Base-by-base conservation (phyloP, 1,140 invertebrate genomes). In the Drosophila cardini region DNA sequence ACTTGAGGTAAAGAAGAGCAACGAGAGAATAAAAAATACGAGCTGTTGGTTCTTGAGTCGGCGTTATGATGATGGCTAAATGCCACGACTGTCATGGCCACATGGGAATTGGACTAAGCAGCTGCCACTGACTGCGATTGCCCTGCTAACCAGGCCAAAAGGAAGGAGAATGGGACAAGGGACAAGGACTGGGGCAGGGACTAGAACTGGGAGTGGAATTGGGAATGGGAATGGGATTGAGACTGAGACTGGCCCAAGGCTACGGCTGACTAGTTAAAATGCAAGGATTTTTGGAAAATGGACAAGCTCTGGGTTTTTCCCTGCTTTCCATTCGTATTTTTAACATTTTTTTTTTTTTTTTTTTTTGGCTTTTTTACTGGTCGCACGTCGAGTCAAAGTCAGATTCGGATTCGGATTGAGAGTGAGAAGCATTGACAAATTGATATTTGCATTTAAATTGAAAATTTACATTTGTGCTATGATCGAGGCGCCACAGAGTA, bases 391-490 rank as follows among this genome's bases (percentile, higher is more conserved):
- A 57, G 55, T 57, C 38, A 63, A 16, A 30, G 60, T 45, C 53
- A 10, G 43, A 46, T 9, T 26, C 46, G 18, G 11, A 11, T 26
- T 4, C 10, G 5, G 21, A 50, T 11, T 26, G 11, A 7, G 11
- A 50, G 11, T 30, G 5, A 50, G 46, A 8, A 71, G 77, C 84
- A 91, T 91, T 91, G 90, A 91, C 90, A 91, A 91, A 91, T 91
- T 91, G 90, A 91, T 91, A 91, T 91, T 91, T 91, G 90, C 90
- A 91, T 91, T 91, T 91, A 91, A 91, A 91, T 91, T 91, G 90
- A 91, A 91, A 91, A 91, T 91, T 91, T 91, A 91, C 90, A 91
- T 91, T 90, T 91, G 89, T 90, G 72, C 80, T 71, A 81, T 86
- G 82, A 85, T 85, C 81, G 81, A 80, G 72, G 18, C 50, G 7